Evolutionary conservation across 2,113 vertebrate species (phyloP), one percentile per base, ranked within the genome.

Genomic region (Corvus hawaiiensis): DNA sequence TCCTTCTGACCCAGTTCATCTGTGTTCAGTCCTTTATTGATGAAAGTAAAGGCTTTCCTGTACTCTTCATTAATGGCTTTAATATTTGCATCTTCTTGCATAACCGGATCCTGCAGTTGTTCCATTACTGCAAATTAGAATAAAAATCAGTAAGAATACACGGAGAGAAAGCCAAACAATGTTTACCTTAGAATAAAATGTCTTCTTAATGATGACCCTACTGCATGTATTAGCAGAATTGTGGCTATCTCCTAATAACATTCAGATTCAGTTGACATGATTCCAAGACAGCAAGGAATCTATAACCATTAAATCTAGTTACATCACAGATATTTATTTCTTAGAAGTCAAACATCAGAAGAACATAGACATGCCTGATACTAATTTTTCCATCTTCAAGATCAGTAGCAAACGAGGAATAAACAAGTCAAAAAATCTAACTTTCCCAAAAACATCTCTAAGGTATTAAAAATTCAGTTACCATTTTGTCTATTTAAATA

Each of bases 61-160:
- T 99, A 99, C 75, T 99, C 98, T 89, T 99, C 99, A 95, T 98
- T 98, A 89, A 99, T 99, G 69, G 98, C 98, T 87, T 98, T 97
- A 81, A 99, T 97, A 92, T 98, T 98, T 93, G 98, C 98, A 94
- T 98, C 98, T 93, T 98, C 98, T 90, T 98, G 98, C 15, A 84
- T 93, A 83, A 98, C 97, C 33, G 98, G 97, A 93, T 98, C 98
- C 66, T 73, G 97, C 63, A 98, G 98, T 68, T 96, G 89, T 51
- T 99, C 98, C 99, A 99, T 99, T 92, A 90, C 97, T 98, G 95
- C 46, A 97, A 97, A 96, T 6, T n/a, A 46, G 26, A 96, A 95
- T 33, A 87, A 80, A 71, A 76, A 84, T 68, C 55, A 90, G 7
- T 86, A 61, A 61, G 49, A 83, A 12, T 18, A 84, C 35, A 77